Conservation (phyloP, 1,140 invertebrate genomes). For the Adelges cooleyi region DNA sequence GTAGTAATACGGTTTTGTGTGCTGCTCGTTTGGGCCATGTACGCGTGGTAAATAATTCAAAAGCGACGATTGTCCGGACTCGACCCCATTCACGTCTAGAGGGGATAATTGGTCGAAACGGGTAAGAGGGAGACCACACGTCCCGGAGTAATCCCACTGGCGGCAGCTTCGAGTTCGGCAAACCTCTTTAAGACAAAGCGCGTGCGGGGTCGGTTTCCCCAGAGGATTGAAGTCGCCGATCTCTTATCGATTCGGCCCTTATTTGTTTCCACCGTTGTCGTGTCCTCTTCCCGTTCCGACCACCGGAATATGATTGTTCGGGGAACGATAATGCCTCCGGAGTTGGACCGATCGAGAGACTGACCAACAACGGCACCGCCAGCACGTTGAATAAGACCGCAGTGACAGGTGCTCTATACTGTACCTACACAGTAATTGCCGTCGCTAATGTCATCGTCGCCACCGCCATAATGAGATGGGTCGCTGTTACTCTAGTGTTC, state of each 20-base stretch:
- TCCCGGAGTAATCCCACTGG: slow-evolving; percentile 24
- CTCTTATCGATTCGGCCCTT: slow-evolving; percentile 28
- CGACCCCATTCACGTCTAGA: neutral
- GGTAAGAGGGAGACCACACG: slow-evolving; percentile 3
- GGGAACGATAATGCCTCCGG: slow-evolving; percentile 21
- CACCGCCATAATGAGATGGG: neutral
- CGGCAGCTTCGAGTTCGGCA: neutral
- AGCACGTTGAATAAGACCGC: neutral
- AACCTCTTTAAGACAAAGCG: slow-evolving; percentile 27
- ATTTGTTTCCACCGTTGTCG: slow-evolving; percentile 1
- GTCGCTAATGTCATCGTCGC: neutral
- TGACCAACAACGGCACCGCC: neutral
- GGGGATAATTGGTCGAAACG: slow-evolving; percentile 27
- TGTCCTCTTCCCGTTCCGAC: neutral
- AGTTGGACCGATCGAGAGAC: neutral
- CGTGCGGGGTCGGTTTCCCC: neutral
- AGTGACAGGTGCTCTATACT: neutral
- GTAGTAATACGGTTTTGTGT: neutral
- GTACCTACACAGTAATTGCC: too few relatives aligned
- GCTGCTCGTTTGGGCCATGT: neutral
- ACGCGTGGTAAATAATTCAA: slow-evolving; percentile 23
- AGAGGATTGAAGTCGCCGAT: slow-evolving; percentile 21
- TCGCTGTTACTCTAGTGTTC: neutral
- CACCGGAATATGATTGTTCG: slow-evolving; percentile 16
- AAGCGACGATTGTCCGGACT: slow-evolving; percentile 5